Evolutionary conservation across 2,113 vertebrate species (phyloP), one percentile per base, ranked within the genome.

Genomic region (Pollachius pollachius): DNA sequence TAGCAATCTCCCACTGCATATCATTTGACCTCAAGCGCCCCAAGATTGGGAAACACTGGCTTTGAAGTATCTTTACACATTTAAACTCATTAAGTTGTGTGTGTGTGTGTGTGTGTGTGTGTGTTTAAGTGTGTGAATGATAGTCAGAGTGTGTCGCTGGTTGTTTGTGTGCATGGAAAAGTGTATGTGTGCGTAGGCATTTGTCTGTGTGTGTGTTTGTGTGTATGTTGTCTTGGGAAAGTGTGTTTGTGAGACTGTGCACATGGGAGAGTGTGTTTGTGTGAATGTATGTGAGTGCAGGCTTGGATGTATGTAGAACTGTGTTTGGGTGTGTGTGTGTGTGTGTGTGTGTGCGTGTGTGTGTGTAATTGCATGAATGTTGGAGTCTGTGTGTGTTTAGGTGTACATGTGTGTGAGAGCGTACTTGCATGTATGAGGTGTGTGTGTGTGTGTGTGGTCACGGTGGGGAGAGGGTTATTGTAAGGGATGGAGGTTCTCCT

Each of bases 351-450:
- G 58, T 60, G 58, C 4, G 58, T 60, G 58, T 60, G 58, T 64
- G 19, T 34, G 27, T 41, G 62, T 65, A 64, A 68, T 68, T 60
- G 57, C 34, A 18, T 9, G n/a, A 59, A 56, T 64, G 37, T 19
- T 69, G 64, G 25, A n/a, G 21, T 63, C 6, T 9, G 61, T 48
- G 19, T 65, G 64, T 52, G 18, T 48, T 41, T 65, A n/a, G 19
- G 64, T 52, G 63, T 65, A 17, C 21, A 12, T 18, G n/a, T 63
- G 61, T 64, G 37, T n/a, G 70, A 71, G 71, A 58, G 52, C 62
- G 64, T 48, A 54, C 2, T 18, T 65, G 64, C 23, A 9, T 62
- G 69, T 18, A 21, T 48, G 25, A 12, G 16, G 19, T 48, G 64
- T 65, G 64, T 65, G 64, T 65, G 64, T 48, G 52, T 30, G 17